phyloP scores from a whole-genome alignment of 2,888 invertebrate genomes.

The Lithophane ornitopus region DNA sequence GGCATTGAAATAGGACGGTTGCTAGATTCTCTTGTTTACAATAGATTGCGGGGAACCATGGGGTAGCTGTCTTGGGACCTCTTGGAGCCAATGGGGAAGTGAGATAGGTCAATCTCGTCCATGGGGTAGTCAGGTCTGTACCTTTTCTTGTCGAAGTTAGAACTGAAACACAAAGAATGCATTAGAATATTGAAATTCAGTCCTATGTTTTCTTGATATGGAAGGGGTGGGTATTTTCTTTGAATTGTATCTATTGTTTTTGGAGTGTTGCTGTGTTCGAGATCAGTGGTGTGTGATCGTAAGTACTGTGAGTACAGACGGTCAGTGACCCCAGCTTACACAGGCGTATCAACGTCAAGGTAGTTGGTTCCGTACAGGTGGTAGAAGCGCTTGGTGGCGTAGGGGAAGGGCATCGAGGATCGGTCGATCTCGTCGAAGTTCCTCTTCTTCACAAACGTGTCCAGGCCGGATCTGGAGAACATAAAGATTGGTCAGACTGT shows the following conservation, averaged over 20 bases:
- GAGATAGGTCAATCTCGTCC: constrained; percentile 88
- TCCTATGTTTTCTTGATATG: not conserved
- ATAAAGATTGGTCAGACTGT: not conserved
- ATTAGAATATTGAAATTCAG: constrained; percentile 17
- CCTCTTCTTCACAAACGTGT: constrained; percentile 88
- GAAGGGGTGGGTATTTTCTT: not conserved
- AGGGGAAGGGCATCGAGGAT: constrained; percentile 87
- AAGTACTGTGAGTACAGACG: constrained; percentile 26
- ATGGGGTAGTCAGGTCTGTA: constrained; percentile 85
- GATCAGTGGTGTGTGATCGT: constrained; percentile 23
- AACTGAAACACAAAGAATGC: constrained; percentile 65
- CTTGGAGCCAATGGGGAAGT: constrained; percentile 86
- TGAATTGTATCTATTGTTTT: constrained; percentile 2
- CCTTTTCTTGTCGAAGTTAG: constrained; percentile 81
- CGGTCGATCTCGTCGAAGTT: constrained; percentile 93
- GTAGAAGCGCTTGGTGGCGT: constrained; percentile 89
- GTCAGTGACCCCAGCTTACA: constrained; percentile 74
- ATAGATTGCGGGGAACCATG: constrained; percentile 59
- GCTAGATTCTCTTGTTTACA: constrained; percentile 58
- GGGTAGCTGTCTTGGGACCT: constrained; percentile 73
- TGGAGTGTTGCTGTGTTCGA: constrained; percentile 9
- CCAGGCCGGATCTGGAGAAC: constrained; percentile 85
- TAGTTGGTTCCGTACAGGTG: constrained; percentile 89
- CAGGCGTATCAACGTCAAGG: constrained; percentile 78
- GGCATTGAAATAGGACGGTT: constrained; percentile 42